Base-by-base conservation (phyloP, 2,888 invertebrate genomes). In the Atrina japonica region DNA sequence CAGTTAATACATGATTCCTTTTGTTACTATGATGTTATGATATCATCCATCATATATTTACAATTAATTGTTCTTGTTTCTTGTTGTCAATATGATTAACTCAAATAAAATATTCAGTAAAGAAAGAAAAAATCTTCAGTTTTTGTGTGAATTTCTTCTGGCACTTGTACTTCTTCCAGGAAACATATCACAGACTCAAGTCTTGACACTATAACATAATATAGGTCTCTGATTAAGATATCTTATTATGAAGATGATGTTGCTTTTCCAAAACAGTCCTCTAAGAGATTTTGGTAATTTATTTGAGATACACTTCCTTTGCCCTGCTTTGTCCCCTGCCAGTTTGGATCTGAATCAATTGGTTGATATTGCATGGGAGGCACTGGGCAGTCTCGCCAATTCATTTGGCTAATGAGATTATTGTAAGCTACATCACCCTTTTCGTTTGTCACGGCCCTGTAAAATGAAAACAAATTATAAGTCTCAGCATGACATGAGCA, bases 311-410 rank as follows among this genome's bases (percentile, higher is more conserved):
- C 70, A 73, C 59, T 78, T 50, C 71, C 70, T 41, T 77, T 82
- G 45, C 72, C 76, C 25, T 78, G 59, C 49, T 69, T 76, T 43
- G 84, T 85, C 50, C 84, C 86, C 18, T 76, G 70, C 86, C 87
- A 86, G 47, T 76, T 66, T 1, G 83, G 81, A 30, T 84, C 84
- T 29, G 76, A 75, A 6, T 70, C 58, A 9, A 82, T 71, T 11
- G 84, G 75, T 71, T 82, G 79, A 65, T 83, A 80, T 75, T 83
- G 83, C 77, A 85, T 81, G 11, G 86, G 83, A 3, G 86, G 80
- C 18, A 85, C 85, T 0, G 90, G 89, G 73, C 73, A 73, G 74
- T 88, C 87, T 3, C 87, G 75, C 90, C 90, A 90, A 86, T 90
- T 89, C 68, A 90, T 80, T 30, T 77, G 70, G 47, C 80, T 69